Percentiles rank a stretch among this genome's conserved stretches.
These are phyloP conservation scores for Megaleporinus macrocephalus DNA, from an alignment of 2,113 vertebrate genomes.

Conservation along the genomic window DNA sequence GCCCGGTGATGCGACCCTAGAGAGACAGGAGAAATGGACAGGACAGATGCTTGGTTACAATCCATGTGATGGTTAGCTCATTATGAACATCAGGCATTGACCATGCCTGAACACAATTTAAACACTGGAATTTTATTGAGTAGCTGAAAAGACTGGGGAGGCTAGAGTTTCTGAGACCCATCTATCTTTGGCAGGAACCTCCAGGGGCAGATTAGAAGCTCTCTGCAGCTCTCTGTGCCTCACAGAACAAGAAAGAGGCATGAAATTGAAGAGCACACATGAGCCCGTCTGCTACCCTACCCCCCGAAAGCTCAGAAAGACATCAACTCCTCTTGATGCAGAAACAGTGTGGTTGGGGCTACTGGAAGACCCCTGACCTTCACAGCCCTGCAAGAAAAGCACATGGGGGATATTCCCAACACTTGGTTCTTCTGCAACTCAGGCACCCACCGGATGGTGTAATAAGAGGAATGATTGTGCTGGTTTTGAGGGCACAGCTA, in stretches of 20 bases:
- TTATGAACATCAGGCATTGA: neutral
- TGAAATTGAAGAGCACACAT: constrained; percentile 44
- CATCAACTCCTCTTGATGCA: constrained; percentile 12
- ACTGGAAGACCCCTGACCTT: neutral
- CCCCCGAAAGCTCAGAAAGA: constrained; percentile 21
- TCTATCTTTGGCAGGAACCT: constrained; percentile 21
- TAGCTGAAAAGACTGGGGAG: neutral
- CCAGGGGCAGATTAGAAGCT: constrained; percentile 31
- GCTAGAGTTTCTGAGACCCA: neutral
- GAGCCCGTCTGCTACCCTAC: neutral
- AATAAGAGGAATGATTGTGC: constrained; percentile 1
- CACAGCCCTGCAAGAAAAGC: neutral
- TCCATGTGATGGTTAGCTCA: neutral
- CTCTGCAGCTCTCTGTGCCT: constrained; percentile 37
- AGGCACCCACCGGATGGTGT: neutral
- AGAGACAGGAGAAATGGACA: neutral
- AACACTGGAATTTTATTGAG: neutral
- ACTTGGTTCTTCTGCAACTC: neutral
- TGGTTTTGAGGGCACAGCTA: neutral
- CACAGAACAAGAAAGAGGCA: constrained; percentile 43
- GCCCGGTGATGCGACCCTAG: constrained; percentile 93
- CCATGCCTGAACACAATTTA: neutral
- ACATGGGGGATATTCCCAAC: neutral
- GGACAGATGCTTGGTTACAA: neutral
- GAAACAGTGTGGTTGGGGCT: neutral